These are phyloP conservation scores for Galemys pyrenaicus DNA, from an alignment of 2,113 vertebrate genomes.

Conservation along the genomic window DNA sequence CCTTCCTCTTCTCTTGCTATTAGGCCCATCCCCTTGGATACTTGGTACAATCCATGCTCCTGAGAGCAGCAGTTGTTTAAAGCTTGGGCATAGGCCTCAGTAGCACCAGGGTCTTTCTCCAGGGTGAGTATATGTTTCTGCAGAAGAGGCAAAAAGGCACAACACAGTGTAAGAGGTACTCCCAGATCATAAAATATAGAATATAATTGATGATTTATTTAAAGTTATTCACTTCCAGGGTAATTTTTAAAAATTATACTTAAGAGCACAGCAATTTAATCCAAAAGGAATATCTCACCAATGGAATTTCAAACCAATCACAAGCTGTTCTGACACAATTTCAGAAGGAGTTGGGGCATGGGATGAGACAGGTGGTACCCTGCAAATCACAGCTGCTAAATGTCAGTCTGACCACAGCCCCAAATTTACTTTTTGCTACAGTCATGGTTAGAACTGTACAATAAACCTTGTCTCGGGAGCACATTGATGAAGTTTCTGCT, in stretches of 20 bases:
- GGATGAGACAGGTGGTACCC: not conserved
- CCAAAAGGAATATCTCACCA: not conserved
- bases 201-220: conserved; percentile 13
- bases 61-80: not conserved
- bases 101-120: not conserved
- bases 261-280: conserved; percentile 6
- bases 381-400: not conserved
- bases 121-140: no score
- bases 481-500: not conserved
- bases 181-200: not conserved
- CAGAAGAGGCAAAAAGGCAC: not conserved
- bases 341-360: not conserved
- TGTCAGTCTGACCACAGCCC: not conserved
- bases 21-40: not conserved
- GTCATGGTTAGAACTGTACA: not conserved
- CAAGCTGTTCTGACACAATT: not conserved
- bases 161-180: not conserved
- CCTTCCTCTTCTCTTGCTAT: not conserved
- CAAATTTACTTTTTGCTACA: not conserved
- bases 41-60: no score
- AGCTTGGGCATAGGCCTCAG: not conserved
- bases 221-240: not conserved
- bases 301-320: not conserved
- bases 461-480: not conserved
- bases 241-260: conserved; percentile 27